phyloP scores from a whole-genome alignment of 2,888 invertebrate species.

The Erebia epiphron region DNA sequence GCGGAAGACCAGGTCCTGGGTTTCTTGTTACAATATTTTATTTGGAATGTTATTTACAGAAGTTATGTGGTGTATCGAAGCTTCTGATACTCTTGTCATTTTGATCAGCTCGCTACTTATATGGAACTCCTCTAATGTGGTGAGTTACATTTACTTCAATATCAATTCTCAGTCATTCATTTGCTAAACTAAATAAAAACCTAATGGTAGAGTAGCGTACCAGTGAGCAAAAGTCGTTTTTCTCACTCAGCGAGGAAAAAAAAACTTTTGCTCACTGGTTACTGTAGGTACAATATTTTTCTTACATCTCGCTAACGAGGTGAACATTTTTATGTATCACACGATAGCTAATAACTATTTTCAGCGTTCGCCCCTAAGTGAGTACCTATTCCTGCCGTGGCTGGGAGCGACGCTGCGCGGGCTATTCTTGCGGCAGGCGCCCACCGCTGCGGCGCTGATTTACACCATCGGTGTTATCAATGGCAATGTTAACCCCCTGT shows the following conservation, averaged over 20 bases:
- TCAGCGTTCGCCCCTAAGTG: conserved; percentile 67
- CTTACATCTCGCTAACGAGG: too few relatives aligned
- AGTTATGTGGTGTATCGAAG: conserved; percentile 72
- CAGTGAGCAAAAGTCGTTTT: too few relatives aligned
- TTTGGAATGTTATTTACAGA: conserved; percentile 46
- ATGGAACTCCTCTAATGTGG: conserved; percentile 66
- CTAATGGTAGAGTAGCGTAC: too few relatives aligned
- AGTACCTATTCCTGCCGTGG: conserved; percentile 73
- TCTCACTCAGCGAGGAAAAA: too few relatives aligned
- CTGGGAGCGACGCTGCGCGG: conserved; percentile 68
- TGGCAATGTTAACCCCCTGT: conserved; percentile 61
- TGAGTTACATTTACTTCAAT: conserved; percentile 33
- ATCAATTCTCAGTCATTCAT: too few relatives aligned
- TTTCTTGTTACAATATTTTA: too few relatives aligned
- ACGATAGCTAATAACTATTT: conserved; percentile 15
- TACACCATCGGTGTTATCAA: conserved; percentile 68
- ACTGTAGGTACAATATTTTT: too few relatives aligned
- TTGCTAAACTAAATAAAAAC: too few relatives aligned
- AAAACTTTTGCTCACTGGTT: too few relatives aligned
- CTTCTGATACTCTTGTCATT: conserved; percentile 63
- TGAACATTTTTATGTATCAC: too few relatives aligned
- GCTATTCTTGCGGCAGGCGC: conserved; percentile 63
- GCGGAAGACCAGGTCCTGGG: too few relatives aligned
- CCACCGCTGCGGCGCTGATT: conserved; percentile 65
- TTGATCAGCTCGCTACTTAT: conserved; percentile 65